phyloP scores from a whole-genome alignment of 37 sponge, comb jelly and placozoan species.

The Amphimedon queenslandica region DNA sequence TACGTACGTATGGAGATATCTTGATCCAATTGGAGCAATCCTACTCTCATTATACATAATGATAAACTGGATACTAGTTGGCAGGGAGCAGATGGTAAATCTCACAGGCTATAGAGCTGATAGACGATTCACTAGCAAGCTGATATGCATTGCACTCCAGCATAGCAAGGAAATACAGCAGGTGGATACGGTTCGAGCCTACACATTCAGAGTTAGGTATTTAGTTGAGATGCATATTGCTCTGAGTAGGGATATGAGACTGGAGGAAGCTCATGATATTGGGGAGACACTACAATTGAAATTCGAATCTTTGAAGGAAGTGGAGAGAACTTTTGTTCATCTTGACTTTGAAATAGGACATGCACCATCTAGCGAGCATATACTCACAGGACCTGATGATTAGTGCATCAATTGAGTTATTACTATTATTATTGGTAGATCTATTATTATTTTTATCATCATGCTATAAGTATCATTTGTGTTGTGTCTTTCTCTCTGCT shows the following conservation, averaged over 20 bases:
- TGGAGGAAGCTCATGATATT: conserved; percentile 42
- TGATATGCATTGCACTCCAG: conserved; percentile 33
- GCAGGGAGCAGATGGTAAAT: conserved; percentile 39
- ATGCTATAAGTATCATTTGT: too few relatives aligned
- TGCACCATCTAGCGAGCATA: conserved; percentile 43
- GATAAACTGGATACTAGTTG: conserved; percentile 45
- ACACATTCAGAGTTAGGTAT: conserved; percentile 42
- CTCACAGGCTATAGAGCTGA: conserved; percentile 42
- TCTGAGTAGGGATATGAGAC: conserved; percentile 20
- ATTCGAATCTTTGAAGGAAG: conserved; percentile 36
- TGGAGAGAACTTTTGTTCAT: conserved; percentile 62
- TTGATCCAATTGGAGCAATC: conserved; percentile 46
- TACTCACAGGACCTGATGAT: too few relatives aligned
- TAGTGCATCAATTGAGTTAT: too few relatives aligned
- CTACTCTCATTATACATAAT: conserved; percentile 46
- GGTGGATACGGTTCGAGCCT: conserved; percentile 55
- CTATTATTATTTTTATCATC: too few relatives aligned
- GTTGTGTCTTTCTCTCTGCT: too few relatives aligned
- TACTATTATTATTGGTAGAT: too few relatives aligned
- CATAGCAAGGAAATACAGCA: conserved; percentile 21
- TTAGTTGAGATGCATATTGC: conserved; percentile 47
- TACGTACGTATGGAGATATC: conserved; percentile 19
- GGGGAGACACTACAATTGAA: conserved; percentile 47
- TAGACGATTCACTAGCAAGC: conserved; percentile 23
- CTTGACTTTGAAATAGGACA: conserved; percentile 43